Evolutionary conservation across 2,888 invertebrate species (phyloP).

Genomic region (Teleiodes luculella): DNA sequence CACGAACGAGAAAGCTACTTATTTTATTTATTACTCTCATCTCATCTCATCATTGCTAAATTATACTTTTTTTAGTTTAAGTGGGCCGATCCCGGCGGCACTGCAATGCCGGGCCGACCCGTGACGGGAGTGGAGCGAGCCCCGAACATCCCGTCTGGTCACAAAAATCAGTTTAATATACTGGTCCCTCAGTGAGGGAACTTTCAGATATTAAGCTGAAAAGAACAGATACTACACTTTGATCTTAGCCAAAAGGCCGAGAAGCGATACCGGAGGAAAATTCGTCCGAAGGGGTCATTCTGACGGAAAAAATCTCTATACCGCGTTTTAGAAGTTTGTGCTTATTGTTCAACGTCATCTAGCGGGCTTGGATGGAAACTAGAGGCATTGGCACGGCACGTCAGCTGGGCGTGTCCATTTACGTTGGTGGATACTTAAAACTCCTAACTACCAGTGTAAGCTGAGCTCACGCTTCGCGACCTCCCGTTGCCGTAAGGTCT

Average conservation of each 20-base stretch:
- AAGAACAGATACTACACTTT: conserved; percentile 13
- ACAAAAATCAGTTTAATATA: conserved; percentile 12
- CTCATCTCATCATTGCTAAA: too few relatives aligned
- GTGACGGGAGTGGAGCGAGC: conserved; percentile 13
- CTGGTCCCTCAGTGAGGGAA: conserved; percentile 12
- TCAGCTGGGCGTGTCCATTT: too few relatives aligned
- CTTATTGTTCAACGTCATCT: too few relatives aligned
- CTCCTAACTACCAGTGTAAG: too few relatives aligned
- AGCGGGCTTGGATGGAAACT: too few relatives aligned
- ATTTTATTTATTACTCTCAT: too few relatives aligned
- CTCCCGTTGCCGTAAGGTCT: too few relatives aligned
- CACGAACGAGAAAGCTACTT: too few relatives aligned
- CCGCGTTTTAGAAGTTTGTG: background rate
- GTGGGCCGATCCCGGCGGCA: conserved; percentile 12
- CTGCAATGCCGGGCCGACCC: conserved; percentile 13
- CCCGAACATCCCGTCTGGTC: conserved; percentile 10
- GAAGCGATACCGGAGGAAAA: background rate
- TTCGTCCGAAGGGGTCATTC: background rate
- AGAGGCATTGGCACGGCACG: too few relatives aligned
- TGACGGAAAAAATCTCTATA: background rate
- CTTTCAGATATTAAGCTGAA: conserved; percentile 12
- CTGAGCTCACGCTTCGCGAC: too few relatives aligned
- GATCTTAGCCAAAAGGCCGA: conserved; percentile 13
- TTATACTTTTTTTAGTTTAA: too few relatives aligned
- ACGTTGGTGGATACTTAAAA: too few relatives aligned